phyloP scores from a whole-genome alignment of 2,888 invertebrate genomes.

The Tetragnatha montana region DNA sequence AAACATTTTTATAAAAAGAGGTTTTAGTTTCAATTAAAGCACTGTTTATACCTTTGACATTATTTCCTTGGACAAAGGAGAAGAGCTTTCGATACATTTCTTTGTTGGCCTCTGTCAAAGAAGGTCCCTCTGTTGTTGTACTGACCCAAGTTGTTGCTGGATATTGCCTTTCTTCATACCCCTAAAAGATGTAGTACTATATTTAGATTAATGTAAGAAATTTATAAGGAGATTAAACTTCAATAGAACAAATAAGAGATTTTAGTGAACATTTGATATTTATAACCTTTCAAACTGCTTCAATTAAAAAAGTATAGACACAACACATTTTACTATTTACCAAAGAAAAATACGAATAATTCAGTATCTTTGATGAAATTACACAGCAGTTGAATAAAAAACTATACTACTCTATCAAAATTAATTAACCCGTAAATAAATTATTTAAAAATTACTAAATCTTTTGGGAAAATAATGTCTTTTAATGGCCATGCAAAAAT shows the following conservation, averaged over 20 bases:
- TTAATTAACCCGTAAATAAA: too few relatives aligned
- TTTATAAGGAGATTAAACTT: too few relatives aligned
- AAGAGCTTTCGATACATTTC: conserved; percentile 66
- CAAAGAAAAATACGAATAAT: not conserved
- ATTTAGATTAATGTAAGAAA: too few relatives aligned
- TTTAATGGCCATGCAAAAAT: too few relatives aligned
- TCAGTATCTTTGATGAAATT: not conserved
- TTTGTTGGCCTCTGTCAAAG: conserved; percentile 57
- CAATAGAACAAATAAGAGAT: too few relatives aligned
- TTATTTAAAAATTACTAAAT: too few relatives aligned
- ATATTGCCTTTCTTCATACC: conserved; percentile 69
- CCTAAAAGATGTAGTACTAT: conserved; percentile 38
- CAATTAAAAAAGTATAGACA: not conserved
- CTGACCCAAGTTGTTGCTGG: conserved; percentile 67
- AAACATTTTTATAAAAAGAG: not conserved
- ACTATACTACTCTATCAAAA: too few relatives aligned
- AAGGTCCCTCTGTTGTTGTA: conserved; percentile 56
- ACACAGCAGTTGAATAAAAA: not conserved
- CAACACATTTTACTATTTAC: not conserved
- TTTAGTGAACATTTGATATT: not conserved
- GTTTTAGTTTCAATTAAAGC: not conserved
- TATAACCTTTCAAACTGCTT: not conserved
- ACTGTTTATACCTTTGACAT: conserved; percentile 47
- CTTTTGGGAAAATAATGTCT: too few relatives aligned
- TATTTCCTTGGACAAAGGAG: conserved; percentile 55